Evolutionary conservation across 2,888 invertebrate species (phyloP).

Genomic region (Stratiomys singularior): DNA sequence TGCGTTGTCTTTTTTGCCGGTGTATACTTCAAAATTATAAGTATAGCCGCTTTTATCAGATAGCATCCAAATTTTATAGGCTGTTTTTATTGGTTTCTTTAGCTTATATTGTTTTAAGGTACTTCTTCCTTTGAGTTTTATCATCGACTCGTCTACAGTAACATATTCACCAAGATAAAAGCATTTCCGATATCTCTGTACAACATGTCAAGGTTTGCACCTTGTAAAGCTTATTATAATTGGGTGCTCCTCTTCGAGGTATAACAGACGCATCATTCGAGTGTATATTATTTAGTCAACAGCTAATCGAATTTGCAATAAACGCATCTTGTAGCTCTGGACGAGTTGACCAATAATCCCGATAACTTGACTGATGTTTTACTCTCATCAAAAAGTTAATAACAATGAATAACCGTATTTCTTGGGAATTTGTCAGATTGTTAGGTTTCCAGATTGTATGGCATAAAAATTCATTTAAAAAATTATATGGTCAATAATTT

Average conservation of each 20-base stretch:
- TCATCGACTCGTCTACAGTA: slow-evolving; percentile 32
- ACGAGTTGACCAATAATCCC: slow-evolving; percentile 26
- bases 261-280: slow-evolving; percentile 30
- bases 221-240: slow-evolving; percentile 23
- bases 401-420: neutral
- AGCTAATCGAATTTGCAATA: slow-evolving; percentile 29
- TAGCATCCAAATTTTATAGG: slow-evolving; percentile 10
- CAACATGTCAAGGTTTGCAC: slow-evolving; percentile 18
- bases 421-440: neutral
- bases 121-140: slow-evolving; percentile 33
- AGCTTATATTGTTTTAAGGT: slow-evolving; percentile 12
- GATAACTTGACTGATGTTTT: neutral
- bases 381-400: slow-evolving; percentile 16
- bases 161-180: slow-evolving; percentile 21
- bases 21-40: slow-evolving; percentile 19
- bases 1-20: neutral
- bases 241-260: slow-evolving; percentile 4
- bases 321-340: slow-evolving; percentile 1
- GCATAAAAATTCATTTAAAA: slow-evolving; percentile 32
- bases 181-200: slow-evolving; percentile 19
- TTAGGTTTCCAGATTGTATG: slow-evolving; percentile 12
- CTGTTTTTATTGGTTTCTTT: slow-evolving; percentile 1
- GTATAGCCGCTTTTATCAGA: slow-evolving; percentile 11
- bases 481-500: slow-evolving; percentile 9
- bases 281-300: slow-evolving; percentile 30